Evolutionary conservation across 64 coral and sea anemone genomes (phyloP).

Genomic region (Pachyseris speciosa): DNA sequence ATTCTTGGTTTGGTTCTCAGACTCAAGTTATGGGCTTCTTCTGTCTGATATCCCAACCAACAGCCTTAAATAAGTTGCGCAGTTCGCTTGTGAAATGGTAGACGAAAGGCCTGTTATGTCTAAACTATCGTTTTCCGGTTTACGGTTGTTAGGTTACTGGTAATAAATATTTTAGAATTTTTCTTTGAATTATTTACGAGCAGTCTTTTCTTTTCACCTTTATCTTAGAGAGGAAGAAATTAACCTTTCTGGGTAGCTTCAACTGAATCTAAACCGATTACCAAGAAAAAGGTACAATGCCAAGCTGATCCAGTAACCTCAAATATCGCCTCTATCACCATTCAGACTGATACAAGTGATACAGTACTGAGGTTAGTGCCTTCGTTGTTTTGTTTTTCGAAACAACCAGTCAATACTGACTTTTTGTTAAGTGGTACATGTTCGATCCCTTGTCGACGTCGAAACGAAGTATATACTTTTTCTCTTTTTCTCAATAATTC

Average conservation of each 20-base stretch:
- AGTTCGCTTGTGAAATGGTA: too few relatives aligned
- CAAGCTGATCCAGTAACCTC: neutral
- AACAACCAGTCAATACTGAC: neutral
- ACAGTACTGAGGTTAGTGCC: neutral
- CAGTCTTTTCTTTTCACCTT: neutral
- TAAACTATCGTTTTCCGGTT: neutral
- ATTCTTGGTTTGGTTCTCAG: too few relatives aligned
- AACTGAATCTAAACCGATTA: neutral
- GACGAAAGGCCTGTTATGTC: neutral
- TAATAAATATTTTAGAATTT: constrained; percentile 16
- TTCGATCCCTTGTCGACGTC: neutral
- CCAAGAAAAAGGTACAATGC: neutral
- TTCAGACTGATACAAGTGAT: too few relatives aligned
- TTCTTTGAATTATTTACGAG: constrained; percentile 18
- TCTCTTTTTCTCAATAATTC: neutral
- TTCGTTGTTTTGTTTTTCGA: neutral
- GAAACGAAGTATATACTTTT: neutral
- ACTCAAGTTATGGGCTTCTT: too few relatives aligned
- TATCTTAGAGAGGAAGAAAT: neutral
- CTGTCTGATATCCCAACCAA: too few relatives aligned
- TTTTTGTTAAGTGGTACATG: neutral
- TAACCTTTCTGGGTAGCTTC: neutral
- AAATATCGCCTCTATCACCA: neutral
- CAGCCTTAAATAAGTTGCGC: too few relatives aligned
- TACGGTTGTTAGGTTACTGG: constrained; percentile 26